Base-by-base conservation (phyloP, 2,113 vertebrate species). In the Theropithecus gelada region DNA sequence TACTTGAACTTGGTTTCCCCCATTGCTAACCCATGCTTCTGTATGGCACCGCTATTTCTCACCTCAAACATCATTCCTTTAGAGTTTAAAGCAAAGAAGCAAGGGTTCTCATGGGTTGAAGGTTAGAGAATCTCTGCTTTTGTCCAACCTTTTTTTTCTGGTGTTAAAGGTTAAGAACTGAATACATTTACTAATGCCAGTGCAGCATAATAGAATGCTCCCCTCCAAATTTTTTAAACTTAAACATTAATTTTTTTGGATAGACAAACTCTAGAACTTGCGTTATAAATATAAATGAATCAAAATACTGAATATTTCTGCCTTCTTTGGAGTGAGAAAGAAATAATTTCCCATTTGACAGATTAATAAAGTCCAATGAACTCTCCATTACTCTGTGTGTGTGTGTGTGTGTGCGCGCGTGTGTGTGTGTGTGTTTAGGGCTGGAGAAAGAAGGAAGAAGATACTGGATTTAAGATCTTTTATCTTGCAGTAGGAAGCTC, bases 371-470 rank as follows among this genome's bases (percentile, higher is more conserved):
- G 27, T 16, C n/a, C 25, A 81, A 5, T 80, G 50, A 59, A 23
- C 16, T 50, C 25, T 59, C 59, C 20, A 22, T 35, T 52, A 27
- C 5, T 43, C 2, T 45, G 5, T 50, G 22, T 20, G 38, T 59
- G 6, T 35, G 10, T 50, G 57, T 43, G 52, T 61, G 35, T 32
- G 20, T 22, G 48, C 0, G 45, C 0, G 48, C 0, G 95, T 94
- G 94, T 93, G 88, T 97, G 97, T 98, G 93, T 45, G 27, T 48
- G 97, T 95, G 92, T 96, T 94, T 75, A 75, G 40, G 6, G 97
- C 45, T 40, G 2, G 73, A 75, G 6, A 32, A 89, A 43, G 18
- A 50, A 5, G 18, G 6, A 3, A 68, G 40, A 85, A 70, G 32
- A 61, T 25, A 45, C 25, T 48, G n/a, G 25, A 59, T 32, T 35